A percentile compares a stretch with the other conserved stretches of the same genome.
phyloP scores from a whole-genome alignment of 35 echinoderm and acorn worm genomes.

The Strongylocentrotus purpuratus region DNA sequence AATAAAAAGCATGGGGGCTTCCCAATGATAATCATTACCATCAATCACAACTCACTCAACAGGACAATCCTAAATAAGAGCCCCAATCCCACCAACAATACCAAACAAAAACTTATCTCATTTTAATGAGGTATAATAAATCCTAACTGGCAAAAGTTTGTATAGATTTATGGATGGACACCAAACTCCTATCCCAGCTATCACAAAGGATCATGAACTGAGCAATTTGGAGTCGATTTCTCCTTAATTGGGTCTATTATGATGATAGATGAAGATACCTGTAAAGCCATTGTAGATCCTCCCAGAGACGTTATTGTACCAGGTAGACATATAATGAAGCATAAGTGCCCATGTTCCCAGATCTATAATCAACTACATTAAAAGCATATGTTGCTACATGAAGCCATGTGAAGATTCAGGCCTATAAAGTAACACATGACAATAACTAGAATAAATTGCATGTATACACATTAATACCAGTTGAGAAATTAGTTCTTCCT shows the following conservation, averaged over 20 bases:
- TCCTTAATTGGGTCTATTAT: slow-evolving; percentile 18
- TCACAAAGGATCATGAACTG: not conserved
- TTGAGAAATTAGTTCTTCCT: not conserved
- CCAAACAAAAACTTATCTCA: not conserved
- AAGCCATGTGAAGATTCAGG: not conserved
- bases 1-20: not conserved
- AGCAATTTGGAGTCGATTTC: not conserved
- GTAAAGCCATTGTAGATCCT: not conserved
- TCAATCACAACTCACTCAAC: not conserved
- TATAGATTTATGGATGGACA: slow-evolving; percentile 3
- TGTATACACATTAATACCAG: no score
- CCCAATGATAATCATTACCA: not conserved
- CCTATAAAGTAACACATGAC: no score
- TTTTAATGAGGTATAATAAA: not conserved
- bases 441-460: no score
- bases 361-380: not conserved
- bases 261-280: not conserved
- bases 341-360: not conserved
- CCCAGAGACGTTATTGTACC: not conserved
- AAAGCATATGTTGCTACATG: not conserved
- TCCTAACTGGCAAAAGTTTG: not conserved
- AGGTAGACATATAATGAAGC: not conserved
- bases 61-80: not conserved
- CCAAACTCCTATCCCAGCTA: not conserved
- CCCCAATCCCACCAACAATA: not conserved